Base-by-base conservation (phyloP, 2,113 vertebrate genomes). In the Mobula birostris region DNA sequence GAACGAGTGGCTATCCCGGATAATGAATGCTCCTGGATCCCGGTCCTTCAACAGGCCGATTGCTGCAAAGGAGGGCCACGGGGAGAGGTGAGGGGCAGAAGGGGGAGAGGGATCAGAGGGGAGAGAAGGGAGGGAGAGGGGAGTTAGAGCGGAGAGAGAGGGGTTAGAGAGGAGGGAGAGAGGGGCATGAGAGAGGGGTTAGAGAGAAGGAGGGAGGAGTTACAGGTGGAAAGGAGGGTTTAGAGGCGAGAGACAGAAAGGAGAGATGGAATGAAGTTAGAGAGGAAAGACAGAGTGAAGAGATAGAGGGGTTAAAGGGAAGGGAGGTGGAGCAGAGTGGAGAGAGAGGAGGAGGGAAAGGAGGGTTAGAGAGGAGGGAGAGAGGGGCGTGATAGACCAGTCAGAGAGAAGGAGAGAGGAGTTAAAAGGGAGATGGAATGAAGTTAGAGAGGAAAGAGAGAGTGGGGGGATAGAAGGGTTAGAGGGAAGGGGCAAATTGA, bases 1-100 rank as follows among this genome's bases (percentile, higher is more conserved):
- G 97, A 99, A 99, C 2, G 98, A 99, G 96, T 99, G 98, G 94
- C 99, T 99, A 96, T 99, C 98, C 19, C 99, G 98, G 88, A 99
- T 99, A 79, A 99, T 98, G 94, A 99, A 99, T 94, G 98, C 98
- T 48, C 99, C 99, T 0, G 99, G 98, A 94, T 99, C 98, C 94
- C 97, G 96, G 95, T 99, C 98, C 95, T 97, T 98, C 95, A 99
- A 96, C 94, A 99, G 96, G 1, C 97, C 96, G 0, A 99, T 99
- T 82, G 99, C 99, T 99, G 96, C n/a, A 0, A 63, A 27, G 29
- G 36, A 36, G 36, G 36, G 36, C 36, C 36, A 36, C 36, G 36
- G 36, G 40, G 32, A 91, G 63, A n/a, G 36, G 17, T 17, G 7
- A 63, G 94, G 21, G 27, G 32, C 93, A 95, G 80, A 94, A 70